These are phyloP conservation scores for Drosophila atroscutellata DNA, from an alignment of 2,888 invertebrate genomes.

Conservation along the genomic window DNA sequence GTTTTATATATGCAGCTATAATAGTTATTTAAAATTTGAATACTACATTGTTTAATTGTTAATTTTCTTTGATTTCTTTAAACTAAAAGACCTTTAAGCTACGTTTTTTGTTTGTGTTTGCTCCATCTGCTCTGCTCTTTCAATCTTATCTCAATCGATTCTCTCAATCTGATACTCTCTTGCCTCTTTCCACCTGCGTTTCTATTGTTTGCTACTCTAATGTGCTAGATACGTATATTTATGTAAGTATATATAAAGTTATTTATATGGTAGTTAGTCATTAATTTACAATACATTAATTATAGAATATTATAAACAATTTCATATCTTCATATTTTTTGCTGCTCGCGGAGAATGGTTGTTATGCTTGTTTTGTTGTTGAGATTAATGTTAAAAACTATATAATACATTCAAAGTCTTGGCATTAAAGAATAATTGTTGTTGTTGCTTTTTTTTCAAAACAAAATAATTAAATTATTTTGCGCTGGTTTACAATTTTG, in stretches of 20 bases:
- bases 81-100: conserved; percentile 67
- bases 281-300: conserved; percentile 58
- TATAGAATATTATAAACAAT: conserved; percentile 55
- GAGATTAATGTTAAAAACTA: conserved; percentile 55
- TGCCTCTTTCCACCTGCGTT: background rate
- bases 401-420: conserved; percentile 77
- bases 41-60: conserved; percentile 66
- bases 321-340: conserved; percentile 26
- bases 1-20: conserved; percentile 76
- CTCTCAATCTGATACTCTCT: background rate
- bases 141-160: background rate
- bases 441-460: conserved; percentile 32
- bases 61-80: conserved; percentile 62
- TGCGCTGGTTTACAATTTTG: conserved; percentile 74
- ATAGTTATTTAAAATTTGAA: conserved; percentile 74
- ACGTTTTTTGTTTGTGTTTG: conserved; percentile 52
- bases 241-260: conserved; percentile 48
- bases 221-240: conserved; percentile 68
- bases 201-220: conserved; percentile 68
- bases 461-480: conserved; percentile 83
- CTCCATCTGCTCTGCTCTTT: conserved; percentile 13
- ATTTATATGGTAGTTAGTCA: conserved; percentile 50
- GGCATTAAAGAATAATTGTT: conserved; percentile 61
- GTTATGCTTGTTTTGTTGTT: conserved; percentile 28
- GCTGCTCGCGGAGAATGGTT: conserved; percentile 45